Evolutionary conservation across 2,113 vertebrate species (phyloP).

Genomic region (Dromiciops gliroides): DNA sequence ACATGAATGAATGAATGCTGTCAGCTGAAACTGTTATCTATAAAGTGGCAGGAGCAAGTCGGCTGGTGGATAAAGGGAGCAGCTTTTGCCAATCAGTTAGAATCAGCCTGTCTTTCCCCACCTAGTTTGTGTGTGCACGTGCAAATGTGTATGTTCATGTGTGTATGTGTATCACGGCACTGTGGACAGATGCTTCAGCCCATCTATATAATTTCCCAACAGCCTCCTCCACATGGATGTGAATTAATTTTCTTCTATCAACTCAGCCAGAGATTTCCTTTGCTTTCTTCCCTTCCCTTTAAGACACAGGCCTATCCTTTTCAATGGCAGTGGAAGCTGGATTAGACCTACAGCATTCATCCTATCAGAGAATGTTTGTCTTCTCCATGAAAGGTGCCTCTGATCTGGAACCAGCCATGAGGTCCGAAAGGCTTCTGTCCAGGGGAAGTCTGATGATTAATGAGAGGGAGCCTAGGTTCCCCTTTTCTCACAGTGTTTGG

Average conservation of each 20-base stretch:
- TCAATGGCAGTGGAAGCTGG: constrained; percentile 1
- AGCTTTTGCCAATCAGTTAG: constrained; percentile 25
- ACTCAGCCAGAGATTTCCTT: constrained; percentile 30
- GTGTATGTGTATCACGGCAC: constrained; percentile 15
- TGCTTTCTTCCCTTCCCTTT: neutral
- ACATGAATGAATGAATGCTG: neutral
- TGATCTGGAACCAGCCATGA: neutral
- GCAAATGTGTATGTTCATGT: neutral
- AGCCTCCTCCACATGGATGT: constrained; percentile 47
- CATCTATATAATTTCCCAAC: neutral
- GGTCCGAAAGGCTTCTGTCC: neutral
- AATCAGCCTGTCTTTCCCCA: neutral
- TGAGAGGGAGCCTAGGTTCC: neutral
- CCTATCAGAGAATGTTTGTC: neutral
- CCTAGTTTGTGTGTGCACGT: neutral
- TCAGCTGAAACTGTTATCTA: constrained; percentile 34
- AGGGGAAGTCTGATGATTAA: neutral
- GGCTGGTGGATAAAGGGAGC: neutral
- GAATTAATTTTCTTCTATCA: constrained; percentile 29
- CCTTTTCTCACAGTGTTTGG: neutral
- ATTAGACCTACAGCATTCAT: neutral
- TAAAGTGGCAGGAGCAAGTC: constrained; percentile 36
- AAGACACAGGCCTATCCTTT: neutral
- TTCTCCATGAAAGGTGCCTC: neutral
- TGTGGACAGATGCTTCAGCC: constrained; percentile 6